Conservation (phyloP, 2,888 invertebrate genomes). For the Sceliomorpha sp. region DNA sequence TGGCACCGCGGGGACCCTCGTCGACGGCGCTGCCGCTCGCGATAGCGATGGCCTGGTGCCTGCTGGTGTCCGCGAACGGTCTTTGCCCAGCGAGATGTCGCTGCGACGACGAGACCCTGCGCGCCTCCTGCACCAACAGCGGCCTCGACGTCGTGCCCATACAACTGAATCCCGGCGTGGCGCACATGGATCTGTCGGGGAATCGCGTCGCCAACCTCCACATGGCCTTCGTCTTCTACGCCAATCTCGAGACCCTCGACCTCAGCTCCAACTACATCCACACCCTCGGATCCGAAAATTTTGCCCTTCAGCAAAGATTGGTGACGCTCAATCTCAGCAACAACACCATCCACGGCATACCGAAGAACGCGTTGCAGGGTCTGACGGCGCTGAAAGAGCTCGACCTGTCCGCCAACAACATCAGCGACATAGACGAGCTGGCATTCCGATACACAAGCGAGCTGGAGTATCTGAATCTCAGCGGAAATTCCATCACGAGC, state of each 20-base stretch:
- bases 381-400: constrained; percentile 85
- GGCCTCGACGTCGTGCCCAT: constrained; percentile 92
- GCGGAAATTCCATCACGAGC: constrained; percentile 88
- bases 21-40: constrained; percentile 82
- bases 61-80: constrained; percentile 81
- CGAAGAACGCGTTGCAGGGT: constrained; percentile 89
- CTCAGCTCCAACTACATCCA: constrained; percentile 90
- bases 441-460: constrained; percentile 90
- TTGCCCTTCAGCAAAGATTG: constrained; percentile 88
- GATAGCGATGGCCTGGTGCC: constrained; percentile 76
- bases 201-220: constrained; percentile 90
- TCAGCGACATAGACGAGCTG: constrained; percentile 86
- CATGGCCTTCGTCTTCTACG: constrained; percentile 90
- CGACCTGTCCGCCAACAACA: constrained; percentile 89
- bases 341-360: constrained; percentile 87
- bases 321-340: constrained; percentile 88
- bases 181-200: constrained; percentile 90
- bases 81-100: constrained; percentile 90
- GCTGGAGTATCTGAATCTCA: constrained; percentile 87
- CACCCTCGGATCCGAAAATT: constrained; percentile 90
- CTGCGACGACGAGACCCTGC: constrained; percentile 89
- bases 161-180: constrained; percentile 92
- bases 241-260: constrained; percentile 89
- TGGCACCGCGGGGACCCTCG: constrained; percentile 80
- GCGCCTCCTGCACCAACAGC: constrained; percentile 89